A percentile compares a stretch with the other conserved stretches of the same genome.
Evolutionary conservation across 2,888 invertebrate genomes (phyloP).

Genomic region (Caenorhabditis becei): DNA sequence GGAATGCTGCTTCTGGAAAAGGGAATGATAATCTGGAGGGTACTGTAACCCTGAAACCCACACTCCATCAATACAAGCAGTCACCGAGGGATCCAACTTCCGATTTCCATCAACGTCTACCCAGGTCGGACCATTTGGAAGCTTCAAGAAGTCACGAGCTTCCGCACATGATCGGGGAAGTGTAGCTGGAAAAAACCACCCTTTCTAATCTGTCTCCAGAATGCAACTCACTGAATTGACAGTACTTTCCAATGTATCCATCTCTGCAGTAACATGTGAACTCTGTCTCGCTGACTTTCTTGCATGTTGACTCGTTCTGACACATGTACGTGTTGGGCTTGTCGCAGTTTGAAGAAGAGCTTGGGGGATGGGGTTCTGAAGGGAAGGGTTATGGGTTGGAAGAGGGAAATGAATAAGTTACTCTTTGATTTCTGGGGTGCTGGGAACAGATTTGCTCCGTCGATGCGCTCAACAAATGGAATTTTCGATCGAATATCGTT

Average conservation of each 20-base stretch:
- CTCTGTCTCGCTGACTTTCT: conserved; percentile 31
- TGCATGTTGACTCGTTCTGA: conserved; percentile 66
- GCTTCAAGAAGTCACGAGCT: conserved; percentile 68
- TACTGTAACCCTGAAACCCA: conserved; percentile 23
- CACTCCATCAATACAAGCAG: conserved; percentile 66
- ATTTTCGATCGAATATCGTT: conserved; percentile 3
- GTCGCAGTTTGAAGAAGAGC: conserved; percentile 52
- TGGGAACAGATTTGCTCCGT: conserved; percentile 54
- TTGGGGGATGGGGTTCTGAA: conserved; percentile 33
- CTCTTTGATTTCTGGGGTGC: conserved; percentile 35
- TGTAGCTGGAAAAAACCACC: conserved; percentile 65
- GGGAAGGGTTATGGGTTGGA: background rate
- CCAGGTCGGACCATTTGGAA: conserved; percentile 72
- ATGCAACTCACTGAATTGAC: conserved; percentile 79
- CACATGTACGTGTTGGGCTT: conserved; percentile 68
- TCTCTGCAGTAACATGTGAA: conserved; percentile 72
- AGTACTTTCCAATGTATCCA: conserved; percentile 73
- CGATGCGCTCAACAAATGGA: conserved; percentile 10
- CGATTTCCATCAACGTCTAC: conserved; percentile 78
- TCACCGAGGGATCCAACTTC: conserved; percentile 67
- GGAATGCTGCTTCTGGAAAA: conserved; percentile 66
- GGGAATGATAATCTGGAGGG: background rate
- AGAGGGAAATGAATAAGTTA: background rate
- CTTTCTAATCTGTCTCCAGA: too few species aligned
- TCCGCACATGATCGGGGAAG: conserved; percentile 76